phyloP scores from a whole-genome alignment of 2,888 invertebrate genomes.

The Andrena fulva region DNA sequence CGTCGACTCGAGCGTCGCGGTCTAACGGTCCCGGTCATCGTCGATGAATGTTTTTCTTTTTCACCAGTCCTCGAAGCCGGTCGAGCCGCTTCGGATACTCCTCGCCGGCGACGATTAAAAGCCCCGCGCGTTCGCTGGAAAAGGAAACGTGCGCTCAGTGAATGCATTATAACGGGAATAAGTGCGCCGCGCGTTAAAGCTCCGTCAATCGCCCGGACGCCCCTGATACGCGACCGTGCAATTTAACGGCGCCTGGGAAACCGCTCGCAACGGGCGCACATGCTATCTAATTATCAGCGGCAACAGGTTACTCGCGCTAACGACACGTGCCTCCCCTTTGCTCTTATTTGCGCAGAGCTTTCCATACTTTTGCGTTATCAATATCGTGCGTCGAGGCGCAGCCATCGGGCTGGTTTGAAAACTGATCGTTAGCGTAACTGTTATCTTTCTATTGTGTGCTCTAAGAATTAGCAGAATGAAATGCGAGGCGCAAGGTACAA shows the following conservation, averaged over 20 bases:
- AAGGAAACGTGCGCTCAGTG: slow-evolving; percentile 16
- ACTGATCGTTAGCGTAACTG: too few relatives aligned
- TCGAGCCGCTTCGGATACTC: slow-evolving; percentile 24
- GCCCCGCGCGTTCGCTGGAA: slow-evolving; percentile 7
- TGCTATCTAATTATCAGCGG: slow-evolving; percentile 33
- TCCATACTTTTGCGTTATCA: not conserved
- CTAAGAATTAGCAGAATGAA: too few relatives aligned
- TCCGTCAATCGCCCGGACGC: not conserved
- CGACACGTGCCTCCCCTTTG: slow-evolving; percentile 1
- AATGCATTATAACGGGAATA: slow-evolving; percentile 49
- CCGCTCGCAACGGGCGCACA: slow-evolving; percentile 6
- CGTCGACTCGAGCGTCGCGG: slow-evolving; percentile 19
- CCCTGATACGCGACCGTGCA: slow-evolving; percentile 17
- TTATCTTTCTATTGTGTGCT: too few relatives aligned
- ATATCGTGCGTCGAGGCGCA: too few relatives aligned
- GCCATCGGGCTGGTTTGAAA: too few relatives aligned
- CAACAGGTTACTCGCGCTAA: slow-evolving; percentile 27
- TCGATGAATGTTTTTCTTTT: slow-evolving; percentile 5
- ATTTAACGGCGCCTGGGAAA: slow-evolving; percentile 51
- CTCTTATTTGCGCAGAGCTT: not conserved
- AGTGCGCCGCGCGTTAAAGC: not conserved
- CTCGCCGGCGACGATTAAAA: slow-evolving; percentile 31
- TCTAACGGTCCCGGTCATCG: slow-evolving; percentile 38
- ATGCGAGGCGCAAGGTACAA: too few relatives aligned
- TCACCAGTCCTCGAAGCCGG: slow-evolving; percentile 21